A percentile compares a stretch with the other conserved stretches of the same genome.
Evolutionary conservation across 2,888 invertebrate genomes (phyloP).

Genomic region (Thysanoteuthis rhombus): DNA sequence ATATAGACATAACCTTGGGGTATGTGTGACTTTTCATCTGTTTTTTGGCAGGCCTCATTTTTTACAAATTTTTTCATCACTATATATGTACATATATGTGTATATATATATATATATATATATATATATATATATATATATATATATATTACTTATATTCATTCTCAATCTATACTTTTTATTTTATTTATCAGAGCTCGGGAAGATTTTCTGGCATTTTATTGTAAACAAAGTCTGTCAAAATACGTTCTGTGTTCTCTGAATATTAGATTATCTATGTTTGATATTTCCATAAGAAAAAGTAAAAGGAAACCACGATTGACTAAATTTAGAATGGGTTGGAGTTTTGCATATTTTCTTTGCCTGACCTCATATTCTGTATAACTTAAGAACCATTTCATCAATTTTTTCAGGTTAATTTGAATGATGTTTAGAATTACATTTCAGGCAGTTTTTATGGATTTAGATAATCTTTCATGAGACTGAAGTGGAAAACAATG

Average conservation of each 20-base stretch:
- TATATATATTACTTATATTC: neutral
- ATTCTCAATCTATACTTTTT: neutral
- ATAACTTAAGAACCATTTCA: neutral
- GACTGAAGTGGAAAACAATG: too few relatives aligned
- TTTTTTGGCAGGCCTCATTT: too few relatives aligned
- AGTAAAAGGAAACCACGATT: neutral
- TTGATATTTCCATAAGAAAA: neutral
- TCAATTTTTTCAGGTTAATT: too few relatives aligned
- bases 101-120: neutral
- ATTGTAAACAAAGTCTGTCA: neutral
- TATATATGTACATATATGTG: neutral
- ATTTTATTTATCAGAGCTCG: neutral
- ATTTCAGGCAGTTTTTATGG: too few relatives aligned
- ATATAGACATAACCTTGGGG: too few relatives aligned
- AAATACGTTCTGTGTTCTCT: neutral
- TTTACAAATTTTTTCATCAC: too few relatives aligned
- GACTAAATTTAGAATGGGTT: neutral
- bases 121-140: neutral
- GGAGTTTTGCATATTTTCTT: neutral
- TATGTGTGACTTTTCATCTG: too few relatives aligned
- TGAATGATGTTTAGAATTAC: too few relatives aligned
- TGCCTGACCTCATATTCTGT: neutral
- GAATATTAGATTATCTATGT: constrained; percentile 12
- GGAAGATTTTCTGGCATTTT: neutral
- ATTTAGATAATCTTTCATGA: too few relatives aligned